These are phyloP conservation scores for Papio anubis DNA, from an alignment of 2,113 vertebrate genomes.

Conservation along the genomic window DNA sequence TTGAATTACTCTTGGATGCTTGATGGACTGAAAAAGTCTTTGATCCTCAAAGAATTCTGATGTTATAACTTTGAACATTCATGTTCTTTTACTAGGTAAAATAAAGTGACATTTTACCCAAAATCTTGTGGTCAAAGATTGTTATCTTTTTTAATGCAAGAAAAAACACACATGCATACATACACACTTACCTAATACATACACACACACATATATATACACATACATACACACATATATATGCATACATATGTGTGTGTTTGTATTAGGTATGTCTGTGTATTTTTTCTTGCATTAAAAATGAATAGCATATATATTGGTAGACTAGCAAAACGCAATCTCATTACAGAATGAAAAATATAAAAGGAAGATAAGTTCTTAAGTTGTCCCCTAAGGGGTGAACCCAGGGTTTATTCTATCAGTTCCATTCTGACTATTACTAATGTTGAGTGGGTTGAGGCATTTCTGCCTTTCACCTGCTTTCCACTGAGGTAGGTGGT, in stretches of 20 bases:
- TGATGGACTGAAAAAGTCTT: neutral
- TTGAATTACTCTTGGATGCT: neutral
- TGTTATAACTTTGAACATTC: neutral
- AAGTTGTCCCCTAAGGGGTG: neutral
- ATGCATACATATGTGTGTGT: too few species aligned
- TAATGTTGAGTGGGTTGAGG: too few species aligned
- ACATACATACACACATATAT: neutral
- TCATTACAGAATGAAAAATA: neutral
- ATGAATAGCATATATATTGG: neutral
- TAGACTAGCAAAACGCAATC: neutral
- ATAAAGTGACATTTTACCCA: neutral
- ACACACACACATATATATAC: neutral
- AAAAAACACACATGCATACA: neutral
- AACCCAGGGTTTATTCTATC: too few species aligned
- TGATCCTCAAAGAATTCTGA: neutral
- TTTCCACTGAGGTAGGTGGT: fast-evolving
- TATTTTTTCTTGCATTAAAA: too few species aligned
- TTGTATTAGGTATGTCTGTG: too few species aligned
- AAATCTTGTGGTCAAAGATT: neutral
- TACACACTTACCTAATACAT: neutral
- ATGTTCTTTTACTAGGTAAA: neutral
- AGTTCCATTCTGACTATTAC: neutral
- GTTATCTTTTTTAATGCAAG: neutral
- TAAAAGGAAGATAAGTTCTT: neutral
- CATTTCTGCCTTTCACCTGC: too few species aligned